Evolutionary conservation across 30 jellyfish, hydroid and myxozoan genomes (phyloP), one percentile per base, ranked within the genome.

Genomic region (Hydra vulgaris): DNA sequence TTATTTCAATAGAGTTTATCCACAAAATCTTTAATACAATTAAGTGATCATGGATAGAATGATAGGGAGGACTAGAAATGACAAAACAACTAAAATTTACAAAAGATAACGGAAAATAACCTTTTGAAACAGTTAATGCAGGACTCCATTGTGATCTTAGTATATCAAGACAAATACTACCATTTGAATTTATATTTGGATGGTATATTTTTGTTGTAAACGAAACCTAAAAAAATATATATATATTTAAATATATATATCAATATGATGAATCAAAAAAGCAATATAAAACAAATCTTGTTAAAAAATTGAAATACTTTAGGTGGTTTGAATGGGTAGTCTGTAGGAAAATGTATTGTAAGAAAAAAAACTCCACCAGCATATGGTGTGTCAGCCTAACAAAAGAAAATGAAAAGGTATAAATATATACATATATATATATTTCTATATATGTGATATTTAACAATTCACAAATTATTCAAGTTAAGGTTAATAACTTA

Each of bases 281-380:
- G n/a, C n/a, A n/a, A n/a, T n/a, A n/a, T n/a, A n/a, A n/a, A n/a
- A n/a, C n/a, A n/a, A n/a, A n/a, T n/a, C n/a, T n/a, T n/a, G n/a
- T n/a, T n/a, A n/a, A n/a, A n/a, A n/a, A n/a, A n/a, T n/a, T n/a
- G n/a, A n/a, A n/a, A 40, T 82, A 93, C 99, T 93, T 88, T 93
- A 61, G 99, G 99, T 17, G 99, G 99, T 84, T 93, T 93, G 71
- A 93, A 93, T 0, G 99, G 99, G 74, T 93, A 93, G 78, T 93
- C 99, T 87, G 96, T 88, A 76, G 99, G 99, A 78, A 93, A 93
- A 79, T 88, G 95, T 76, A 93, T 93, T 22, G 94, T 83, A 20
- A 93, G 88, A 84, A 93, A 93, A 82, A 93, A 93, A 19, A 93
- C 95, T 7, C 99, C 99, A 55, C 99, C 99, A 78, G 85, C 90